Evolutionary conservation across 2,888 invertebrate species (phyloP), one percentile per base, ranked within the genome.

Genomic region (Acanthococcus lagerstroemiae): DNA sequence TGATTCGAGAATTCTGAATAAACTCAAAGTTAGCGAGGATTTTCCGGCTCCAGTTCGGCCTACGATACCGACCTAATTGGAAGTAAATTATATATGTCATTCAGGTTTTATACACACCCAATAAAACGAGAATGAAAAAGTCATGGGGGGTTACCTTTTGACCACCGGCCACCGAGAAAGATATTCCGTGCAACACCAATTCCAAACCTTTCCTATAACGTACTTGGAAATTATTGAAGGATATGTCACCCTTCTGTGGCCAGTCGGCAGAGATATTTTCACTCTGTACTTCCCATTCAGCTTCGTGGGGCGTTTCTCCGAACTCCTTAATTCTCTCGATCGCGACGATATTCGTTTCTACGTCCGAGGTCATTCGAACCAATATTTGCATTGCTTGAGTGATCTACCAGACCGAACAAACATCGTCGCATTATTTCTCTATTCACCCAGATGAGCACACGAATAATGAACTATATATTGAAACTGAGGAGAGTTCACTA

Each of bases 361-460:
- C 88, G 74, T 96, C 95, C 1, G 93, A 91, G 0, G 92, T 90
- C 91, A 95, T 94, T 70, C 95, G 82, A 24, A 97, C 95, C 72
- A 97, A 80, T 92, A 95, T 95, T 78, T 95, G 97, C 48, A 97
- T 79, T 0, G 92, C 93, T 82, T 93, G 92, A 0, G 96, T 96
- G 68, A 93, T 88, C 90, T 92, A n/a, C 67, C 67, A 61, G 27
- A n/a, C n/a, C n/a, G n/a, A n/a, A n/a, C n/a, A n/a, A n/a, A n/a
- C n/a, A n/a, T n/a, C n/a, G n/a, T n/a, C n/a, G n/a, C n/a, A n/a
- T n/a, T n/a, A n/a, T n/a, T n/a, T n/a, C n/a, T n/a, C n/a, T n/a
- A n/a, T n/a, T n/a, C n/a, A n/a, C n/a, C n/a, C n/a, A n/a, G n/a
- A n/a, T n/a, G n/a, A n/a, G n/a, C n/a, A n/a, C n/a, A n/a, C n/a